Evolutionary conservation across 2,113 vertebrate genomes (phyloP), one percentile per base, ranked within the genome.

Genomic region (Caracal caracal): DNA sequence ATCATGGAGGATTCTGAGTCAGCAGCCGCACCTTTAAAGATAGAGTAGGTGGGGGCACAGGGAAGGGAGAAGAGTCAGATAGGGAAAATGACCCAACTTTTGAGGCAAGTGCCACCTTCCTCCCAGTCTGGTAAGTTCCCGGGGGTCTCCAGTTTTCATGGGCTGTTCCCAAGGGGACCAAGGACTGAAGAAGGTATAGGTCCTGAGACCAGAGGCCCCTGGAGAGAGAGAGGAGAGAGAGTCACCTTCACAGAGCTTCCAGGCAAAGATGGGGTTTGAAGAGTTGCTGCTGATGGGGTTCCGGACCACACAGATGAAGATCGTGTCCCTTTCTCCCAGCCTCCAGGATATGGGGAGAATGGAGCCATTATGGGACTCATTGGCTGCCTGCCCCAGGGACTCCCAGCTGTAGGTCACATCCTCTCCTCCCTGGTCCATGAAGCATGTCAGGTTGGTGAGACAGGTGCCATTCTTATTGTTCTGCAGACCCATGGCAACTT

Each of bases 331-430:
- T 30, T 82, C 78, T 22, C 76, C 95, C 22, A 10, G 8, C 22
- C 22, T 94, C 97, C 96, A 97, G 37, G 92, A 95, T 47, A 97
- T 3, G 22, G 86, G 56, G 28, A 97, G 88, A 79, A 75, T 16
- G 51, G 97, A n/a, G 26, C 95, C 95, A 26, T 56, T 4, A 11
- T 86, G 10, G 59, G 26, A 82, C 33, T 65, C 90, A 30, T 78
- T 90, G 87, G 6, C 6, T 28, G 0, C 28, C 51, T 80, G 73
- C 2, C 79, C 92, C n/a, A 81, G 1, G 22, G 20, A 17, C 35
- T 71, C 73, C 97, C 97, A 98, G 75, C 68, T 97, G 37, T 98
- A 98, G 30, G 63, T 97, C 56, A 98, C 97, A 40, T 97, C 76
- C 35, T 97, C 92, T 83, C 63, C 94, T 63, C 9, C 70, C 17